These are phyloP conservation scores for Hypomesus transpacificus DNA, from an alignment of 2,113 vertebrate species.

Conservation along the genomic window DNA sequence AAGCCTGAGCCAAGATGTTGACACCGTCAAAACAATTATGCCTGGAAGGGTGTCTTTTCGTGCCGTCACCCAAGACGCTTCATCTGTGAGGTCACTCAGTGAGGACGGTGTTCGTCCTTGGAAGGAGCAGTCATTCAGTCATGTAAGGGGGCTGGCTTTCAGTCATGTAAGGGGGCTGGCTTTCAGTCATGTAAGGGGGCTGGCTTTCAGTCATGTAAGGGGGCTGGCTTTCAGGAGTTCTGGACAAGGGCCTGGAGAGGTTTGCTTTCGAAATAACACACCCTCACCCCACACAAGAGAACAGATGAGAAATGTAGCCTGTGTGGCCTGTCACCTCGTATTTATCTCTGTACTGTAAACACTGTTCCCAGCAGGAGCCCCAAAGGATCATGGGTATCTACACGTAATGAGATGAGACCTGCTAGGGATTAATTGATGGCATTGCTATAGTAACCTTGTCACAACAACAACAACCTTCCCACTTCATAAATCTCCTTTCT, in stretches of 20 bases:
- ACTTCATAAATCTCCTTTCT: too few relatives aligned
- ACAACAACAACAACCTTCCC: too few relatives aligned
- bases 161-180: background rate
- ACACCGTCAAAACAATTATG: background rate
- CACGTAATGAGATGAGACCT: too few relatives aligned
- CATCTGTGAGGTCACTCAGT: background rate
- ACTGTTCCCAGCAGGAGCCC: too few relatives aligned
- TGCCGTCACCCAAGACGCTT: background rate
- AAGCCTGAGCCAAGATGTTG: background rate
- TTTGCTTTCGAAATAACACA: background rate
- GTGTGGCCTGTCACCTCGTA: too few relatives aligned
- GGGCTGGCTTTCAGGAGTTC: background rate
- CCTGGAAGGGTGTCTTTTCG: background rate
- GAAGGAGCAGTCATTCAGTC: constrained; percentile 6
- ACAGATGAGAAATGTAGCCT: too few relatives aligned
- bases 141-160: too few relatives aligned
- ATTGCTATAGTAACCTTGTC: too few relatives aligned
- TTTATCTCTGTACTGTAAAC: too few relatives aligned
- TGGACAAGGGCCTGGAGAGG: constrained; percentile 8
- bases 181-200: background rate
- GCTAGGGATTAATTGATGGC: too few relatives aligned
- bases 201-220: background rate
- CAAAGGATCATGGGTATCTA: too few relatives aligned
- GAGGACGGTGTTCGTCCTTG: background rate
- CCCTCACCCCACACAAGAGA: too few relatives aligned